phyloP scores from a whole-genome alignment of 2,797 vertebrate genomes.

The Pantherophis vulpinus region DNA sequence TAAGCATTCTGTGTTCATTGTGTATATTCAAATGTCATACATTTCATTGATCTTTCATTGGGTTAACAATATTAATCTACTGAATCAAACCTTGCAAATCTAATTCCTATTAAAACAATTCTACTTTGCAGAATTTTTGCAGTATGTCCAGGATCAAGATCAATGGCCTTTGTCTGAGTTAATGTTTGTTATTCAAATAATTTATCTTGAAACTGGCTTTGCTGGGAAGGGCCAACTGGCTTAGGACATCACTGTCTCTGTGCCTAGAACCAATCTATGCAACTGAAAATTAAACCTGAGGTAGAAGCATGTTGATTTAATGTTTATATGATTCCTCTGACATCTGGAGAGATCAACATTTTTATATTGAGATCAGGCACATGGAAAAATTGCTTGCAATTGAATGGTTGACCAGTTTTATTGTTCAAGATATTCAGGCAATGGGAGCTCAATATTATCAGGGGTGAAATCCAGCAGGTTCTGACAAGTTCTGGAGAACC shows the following conservation, averaged over 20 bases:
- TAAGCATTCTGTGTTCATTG: neutral
- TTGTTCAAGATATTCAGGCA: neutral
- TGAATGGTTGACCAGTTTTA: neutral
- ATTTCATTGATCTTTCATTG: neutral
- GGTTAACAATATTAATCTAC: neutral
- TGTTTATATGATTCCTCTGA: neutral
- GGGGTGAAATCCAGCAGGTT: too few species aligned
- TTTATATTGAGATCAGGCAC: neutral
- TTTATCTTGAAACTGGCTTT: neutral
- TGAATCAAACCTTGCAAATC: neutral
- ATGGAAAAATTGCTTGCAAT: neutral
- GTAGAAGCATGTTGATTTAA: neutral
- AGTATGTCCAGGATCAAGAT: neutral
- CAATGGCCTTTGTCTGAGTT: conserved; percentile 1
- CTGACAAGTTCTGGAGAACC: too few species aligned
- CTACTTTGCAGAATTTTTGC: neutral
- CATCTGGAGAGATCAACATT: neutral
- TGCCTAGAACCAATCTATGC: neutral
- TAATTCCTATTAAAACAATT: neutral
- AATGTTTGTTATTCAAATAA: neutral
- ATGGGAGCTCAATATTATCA: neutral
- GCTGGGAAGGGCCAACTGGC: neutral
- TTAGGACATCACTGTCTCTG: neutral
- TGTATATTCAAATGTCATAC: neutral
- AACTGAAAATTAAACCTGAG: neutral